Conservation (phyloP, 2,888 invertebrate species). For the Xiphydria camelus region DNA sequence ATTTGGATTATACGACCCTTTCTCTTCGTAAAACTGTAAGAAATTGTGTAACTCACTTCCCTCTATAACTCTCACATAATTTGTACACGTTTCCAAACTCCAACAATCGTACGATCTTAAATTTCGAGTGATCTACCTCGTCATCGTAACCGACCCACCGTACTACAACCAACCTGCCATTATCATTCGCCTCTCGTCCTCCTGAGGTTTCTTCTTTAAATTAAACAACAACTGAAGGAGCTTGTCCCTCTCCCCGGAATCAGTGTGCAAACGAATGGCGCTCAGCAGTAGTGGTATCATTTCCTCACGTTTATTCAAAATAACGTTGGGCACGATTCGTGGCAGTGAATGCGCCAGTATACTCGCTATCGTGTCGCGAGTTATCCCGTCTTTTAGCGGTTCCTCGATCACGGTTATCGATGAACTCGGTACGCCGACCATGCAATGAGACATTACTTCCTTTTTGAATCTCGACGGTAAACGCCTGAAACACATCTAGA, state of each 20-base stretch:
- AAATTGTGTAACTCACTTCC: no score
- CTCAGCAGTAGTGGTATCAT: conserved; percentile 68
- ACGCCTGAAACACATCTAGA: conserved; percentile 54
- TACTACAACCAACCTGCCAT: conserved; percentile 57
- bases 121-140: no score
- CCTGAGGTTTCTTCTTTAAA: conserved; percentile 71
- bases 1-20: no score
- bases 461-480: conserved; percentile 61
- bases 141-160: no score
- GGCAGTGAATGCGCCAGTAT: conserved; percentile 64
- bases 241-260: conserved; percentile 64
- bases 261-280: conserved; percentile 65
- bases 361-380: conserved; percentile 57
- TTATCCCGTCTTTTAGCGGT: conserved; percentile 50
- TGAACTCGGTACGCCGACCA: conserved; percentile 52
- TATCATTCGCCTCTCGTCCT: conserved; percentile 66
- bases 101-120: no score
- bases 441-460: conserved; percentile 61
- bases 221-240: conserved; percentile 70
- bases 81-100: no score
- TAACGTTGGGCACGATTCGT: conserved; percentile 69
- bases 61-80: no score
- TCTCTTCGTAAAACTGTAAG: no score
- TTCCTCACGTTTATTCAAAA: conserved; percentile 71
- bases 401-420: conserved; percentile 52